Evolutionary conservation across 2,113 vertebrate genomes (phyloP).

Genomic region (Nothobranchius furzeri): DNA sequence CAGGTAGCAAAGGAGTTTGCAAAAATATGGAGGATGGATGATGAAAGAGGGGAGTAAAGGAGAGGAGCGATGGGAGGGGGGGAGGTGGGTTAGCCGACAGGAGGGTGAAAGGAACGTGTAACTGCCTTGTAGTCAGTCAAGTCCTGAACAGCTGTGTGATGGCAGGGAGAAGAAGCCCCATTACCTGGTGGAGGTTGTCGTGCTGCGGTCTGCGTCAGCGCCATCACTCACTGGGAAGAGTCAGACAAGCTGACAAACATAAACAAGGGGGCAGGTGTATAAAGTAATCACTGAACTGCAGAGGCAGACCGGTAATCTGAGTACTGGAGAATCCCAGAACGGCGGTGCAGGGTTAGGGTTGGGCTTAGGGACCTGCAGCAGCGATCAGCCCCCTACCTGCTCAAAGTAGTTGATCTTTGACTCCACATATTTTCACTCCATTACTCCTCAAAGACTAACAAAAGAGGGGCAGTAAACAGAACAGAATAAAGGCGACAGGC

Average conservation of each 20-base stretch:
- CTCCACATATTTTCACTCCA: too few species aligned
- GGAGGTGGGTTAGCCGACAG: slow-evolving; percentile 58
- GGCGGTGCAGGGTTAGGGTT: too few species aligned
- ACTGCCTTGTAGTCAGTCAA: slow-evolving; percentile 71
- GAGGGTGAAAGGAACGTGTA: slow-evolving; percentile 75
- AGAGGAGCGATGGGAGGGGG: slow-evolving; percentile 50
- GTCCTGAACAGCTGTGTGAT: slow-evolving; percentile 57
- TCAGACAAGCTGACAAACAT: slow-evolving; percentile 20
- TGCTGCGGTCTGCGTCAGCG: slow-evolving; percentile 35
- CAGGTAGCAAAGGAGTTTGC: slow-evolving; percentile 34
- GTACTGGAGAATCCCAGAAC: too few species aligned
- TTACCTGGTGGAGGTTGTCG: slow-evolving; percentile 20
- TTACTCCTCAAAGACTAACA: too few species aligned
- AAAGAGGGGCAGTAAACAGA: too few species aligned
- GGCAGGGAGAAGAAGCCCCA: slow-evolving; percentile 38
- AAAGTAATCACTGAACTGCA: too few species aligned
- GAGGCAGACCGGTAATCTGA: too few species aligned
- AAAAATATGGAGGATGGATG: slow-evolving; percentile 18
- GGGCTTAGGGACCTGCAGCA: too few species aligned
- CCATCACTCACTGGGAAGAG: slow-evolving; percentile 20
- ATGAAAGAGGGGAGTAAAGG: slow-evolving; percentile 13
- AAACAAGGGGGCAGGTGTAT: not conserved
- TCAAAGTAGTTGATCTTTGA: too few species aligned
- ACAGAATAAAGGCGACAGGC: too few species aligned
- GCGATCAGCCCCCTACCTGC: too few species aligned